These are phyloP conservation scores for Sebastes alutus DNA, from an alignment of 2,797 vertebrate genomes.

Conservation along the genomic window DNA sequence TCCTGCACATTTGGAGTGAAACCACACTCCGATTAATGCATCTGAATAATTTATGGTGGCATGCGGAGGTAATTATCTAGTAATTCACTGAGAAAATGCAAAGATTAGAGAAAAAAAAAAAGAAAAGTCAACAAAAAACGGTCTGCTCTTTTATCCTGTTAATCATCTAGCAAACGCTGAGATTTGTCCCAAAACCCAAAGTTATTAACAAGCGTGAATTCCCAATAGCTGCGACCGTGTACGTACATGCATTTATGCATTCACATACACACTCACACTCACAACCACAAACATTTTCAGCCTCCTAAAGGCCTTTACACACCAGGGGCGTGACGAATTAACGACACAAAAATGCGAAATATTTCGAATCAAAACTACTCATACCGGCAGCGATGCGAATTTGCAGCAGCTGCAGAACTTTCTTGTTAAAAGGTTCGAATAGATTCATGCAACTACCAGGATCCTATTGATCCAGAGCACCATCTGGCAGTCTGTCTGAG, in stretches of 20 bases:
- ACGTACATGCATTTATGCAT: too few relatives aligned
- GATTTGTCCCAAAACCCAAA: background rate
- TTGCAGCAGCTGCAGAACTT: background rate
- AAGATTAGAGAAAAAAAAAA: background rate
- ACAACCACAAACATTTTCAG: too few relatives aligned
- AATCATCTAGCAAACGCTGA: background rate
- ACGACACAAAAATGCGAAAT: rapidly evolving
- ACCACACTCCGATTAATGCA: background rate
- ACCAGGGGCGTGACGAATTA: background rate
- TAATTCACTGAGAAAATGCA: background rate
- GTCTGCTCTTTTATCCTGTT: background rate
- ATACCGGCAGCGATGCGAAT: background rate
- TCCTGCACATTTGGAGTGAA: background rate
- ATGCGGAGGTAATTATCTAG: background rate
- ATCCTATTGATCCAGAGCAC: too few relatives aligned
- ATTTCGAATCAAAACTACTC: background rate
- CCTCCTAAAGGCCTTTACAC: background rate
- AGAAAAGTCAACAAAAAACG: too few relatives aligned
- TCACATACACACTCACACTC: too few relatives aligned
- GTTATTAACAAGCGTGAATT: background rate
- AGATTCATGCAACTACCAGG: too few relatives aligned
- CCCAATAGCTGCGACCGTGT: too few relatives aligned
- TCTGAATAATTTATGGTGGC: background rate
- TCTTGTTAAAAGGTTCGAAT: too few relatives aligned
- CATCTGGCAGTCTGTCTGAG: too few relatives aligned